Conservation (phyloP, 2,797 vertebrate species). For the Diceros bicornis region DNA sequence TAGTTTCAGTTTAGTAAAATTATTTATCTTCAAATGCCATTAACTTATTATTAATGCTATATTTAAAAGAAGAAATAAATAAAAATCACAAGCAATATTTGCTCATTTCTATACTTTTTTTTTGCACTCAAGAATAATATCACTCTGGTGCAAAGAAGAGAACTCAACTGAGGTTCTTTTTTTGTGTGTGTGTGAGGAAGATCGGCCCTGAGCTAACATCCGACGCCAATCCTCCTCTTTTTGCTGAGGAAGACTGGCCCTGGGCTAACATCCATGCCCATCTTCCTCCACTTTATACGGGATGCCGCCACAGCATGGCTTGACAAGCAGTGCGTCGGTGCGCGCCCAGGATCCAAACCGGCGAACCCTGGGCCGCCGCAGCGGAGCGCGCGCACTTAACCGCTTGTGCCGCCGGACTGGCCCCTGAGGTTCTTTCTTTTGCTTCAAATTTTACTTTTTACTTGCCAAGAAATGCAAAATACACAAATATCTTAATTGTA, state of each 20-base stretch:
- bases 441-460: conserved; percentile 51
- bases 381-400: too few species aligned
- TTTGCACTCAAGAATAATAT: conserved; percentile 21
- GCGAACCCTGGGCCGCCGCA: too few species aligned
- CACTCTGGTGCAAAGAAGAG: conserved; percentile 45
- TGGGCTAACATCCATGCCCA: too few species aligned
- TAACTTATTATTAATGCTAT: conserved; percentile 36
- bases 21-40: conserved; percentile 29
- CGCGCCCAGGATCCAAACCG: too few species aligned
- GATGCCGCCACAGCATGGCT: too few species aligned
- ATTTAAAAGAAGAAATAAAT: conserved; percentile 54
- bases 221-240: too few species aligned
- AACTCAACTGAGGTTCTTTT: neutral
- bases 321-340: too few species aligned
- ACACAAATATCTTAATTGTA: conserved; percentile 25
- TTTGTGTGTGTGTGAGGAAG: neutral
- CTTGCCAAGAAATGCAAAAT: conserved; percentile 38
- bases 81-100: conserved; percentile 59
- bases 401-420: too few species aligned
- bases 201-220: too few species aligned
- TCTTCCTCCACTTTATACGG: too few species aligned
- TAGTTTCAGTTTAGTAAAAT: conserved; percentile 61
- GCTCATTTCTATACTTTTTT: neutral
- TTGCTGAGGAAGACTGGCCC: too few species aligned
- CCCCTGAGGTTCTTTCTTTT: conserved; percentile 25